Percentiles rank a stretch among this genome's conserved stretches.
phyloP scores from a whole-genome alignment of 2,888 invertebrate species.

The Nemurella pictetii region DNA sequence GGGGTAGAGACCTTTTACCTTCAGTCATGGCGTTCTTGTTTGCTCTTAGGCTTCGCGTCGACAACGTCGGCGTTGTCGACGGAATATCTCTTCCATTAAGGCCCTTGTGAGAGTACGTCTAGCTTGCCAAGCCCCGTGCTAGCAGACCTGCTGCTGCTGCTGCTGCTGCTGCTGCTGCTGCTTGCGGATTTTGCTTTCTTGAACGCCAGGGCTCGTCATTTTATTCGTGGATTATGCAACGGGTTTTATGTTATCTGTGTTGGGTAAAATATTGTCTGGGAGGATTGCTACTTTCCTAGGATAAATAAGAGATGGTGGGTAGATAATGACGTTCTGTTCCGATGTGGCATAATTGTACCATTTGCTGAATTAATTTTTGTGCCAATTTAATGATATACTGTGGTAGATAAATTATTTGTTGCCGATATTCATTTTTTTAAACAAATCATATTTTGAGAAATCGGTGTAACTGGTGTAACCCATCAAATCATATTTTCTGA shows the following conservation, averaged over 20 bases:
- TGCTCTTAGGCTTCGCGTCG: background rate
- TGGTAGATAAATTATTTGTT: too few species aligned
- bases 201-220: background rate
- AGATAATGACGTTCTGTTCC: too few species aligned
- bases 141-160: background rate
- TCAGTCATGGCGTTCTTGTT: conserved; percentile 17
- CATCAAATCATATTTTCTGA: too few species aligned
- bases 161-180: too few species aligned
- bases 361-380: too few species aligned
- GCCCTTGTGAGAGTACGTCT: background rate
- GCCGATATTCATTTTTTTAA: too few species aligned
- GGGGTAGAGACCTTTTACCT: conserved; percentile 27
- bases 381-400: too few species aligned
- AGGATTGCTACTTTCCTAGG: background rate
- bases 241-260: background rate
- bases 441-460: too few species aligned
- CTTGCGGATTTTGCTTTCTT: too few species aligned
- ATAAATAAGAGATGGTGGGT: too few species aligned
- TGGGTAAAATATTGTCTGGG: background rate
- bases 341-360: too few species aligned
- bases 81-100: conserved; percentile 14
- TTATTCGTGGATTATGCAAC: background rate
- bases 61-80: background rate
- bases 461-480: too few species aligned
- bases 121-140: background rate